Evolutionary conservation across 2,888 invertebrate genomes (phyloP), one percentile per base, ranked within the genome.

Genomic region (Melanostoma mellinum): DNA sequence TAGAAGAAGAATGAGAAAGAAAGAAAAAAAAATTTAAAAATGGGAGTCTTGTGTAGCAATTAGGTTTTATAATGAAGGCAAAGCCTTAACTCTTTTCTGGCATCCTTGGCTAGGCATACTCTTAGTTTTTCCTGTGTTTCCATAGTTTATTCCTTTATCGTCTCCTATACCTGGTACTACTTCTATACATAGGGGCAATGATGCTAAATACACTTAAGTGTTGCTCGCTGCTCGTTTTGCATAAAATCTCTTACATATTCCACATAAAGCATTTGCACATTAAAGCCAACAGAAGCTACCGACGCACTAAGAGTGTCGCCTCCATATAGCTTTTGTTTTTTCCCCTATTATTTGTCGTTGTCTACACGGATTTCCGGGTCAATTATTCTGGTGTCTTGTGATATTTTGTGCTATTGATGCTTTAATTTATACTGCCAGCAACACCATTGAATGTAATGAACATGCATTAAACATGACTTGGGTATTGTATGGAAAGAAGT

Each of bases 361-460:
- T 65, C 55, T 76, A 53, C 65, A 48, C 78, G 56, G 82, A 78
- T 82, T 82, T 82, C 82, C 82, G 82, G 82, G 82, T 82, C 82
- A 78, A 82, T 77, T 82, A 77, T 82, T 82, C 82, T 73, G 61
- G 73, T 82, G 68, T 73, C 73, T 61, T 73, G 65, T 61, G 67
- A 77, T 68, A 48, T 63, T 61, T 76, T 68, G 52, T 61, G 30
- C 38, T 58, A 46, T 63, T 60, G 38, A 63, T 46, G 32, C 10
- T 46, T 46, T 65, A 77, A 81, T 81, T 76, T 76, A 77, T 77
- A 60, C 67, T 44, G 46, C n/a, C 55, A 65, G 40, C 58, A 56
- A 55, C 52, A 76, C 20, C 38, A 60, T 55, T 46, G 20, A n/a
- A 40, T 35, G 2, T 10, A 5, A 48, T 20, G 32, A 46, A 42